Base-by-base conservation (phyloP, 2,797 vertebrate species). In the Enoplosus armatus region DNA sequence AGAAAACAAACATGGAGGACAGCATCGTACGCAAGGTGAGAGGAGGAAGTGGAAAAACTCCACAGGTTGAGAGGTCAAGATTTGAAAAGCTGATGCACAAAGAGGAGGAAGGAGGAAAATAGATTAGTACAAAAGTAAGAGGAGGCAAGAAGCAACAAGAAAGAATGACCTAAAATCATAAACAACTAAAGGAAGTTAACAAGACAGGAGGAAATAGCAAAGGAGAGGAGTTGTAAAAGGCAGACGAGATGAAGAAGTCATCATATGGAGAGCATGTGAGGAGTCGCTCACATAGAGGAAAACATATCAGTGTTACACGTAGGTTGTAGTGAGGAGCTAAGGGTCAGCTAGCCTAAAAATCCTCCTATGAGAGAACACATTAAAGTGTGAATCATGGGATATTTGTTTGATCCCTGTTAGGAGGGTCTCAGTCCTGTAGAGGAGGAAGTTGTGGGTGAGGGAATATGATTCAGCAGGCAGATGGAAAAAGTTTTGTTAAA, bases 1-100 rank as follows among this genome's bases (percentile, higher is more conserved):
- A 99, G 94, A 99, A 99, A 85, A 97, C 97, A 35, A 99, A 97
- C 35, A 96, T 98, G 92, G 98, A 99, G 93, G 98, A 99, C 92
- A 99, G 98, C 93, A 99, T 99, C 80, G 98, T 99, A 73, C 94
- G 98, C 70, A 99, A 99, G 97, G 98, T 98, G 92, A 93, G 82
- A 41, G 45, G 20, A 18, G 20, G 47, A 31, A 5, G 47, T 1
- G 33, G 37, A 11, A 11, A 27, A 56, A 74, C 8, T 6, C 16
- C 1, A 35, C 12, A 41, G 29, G 22, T 5, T 22, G 3, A 33
- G 53, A 29, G 31, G 15, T 35, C 11, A 22, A 8, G 20, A 1
- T 15, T 7, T 2, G 16, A 31, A 37, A 26, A 67, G 27, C 31
- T 59, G 37, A 0, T 1, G n/a, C 43, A 24, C 18, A 18, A 24